Base-by-base conservation (phyloP, 2,888 invertebrate genomes). In the Hipparchia semele region DNA sequence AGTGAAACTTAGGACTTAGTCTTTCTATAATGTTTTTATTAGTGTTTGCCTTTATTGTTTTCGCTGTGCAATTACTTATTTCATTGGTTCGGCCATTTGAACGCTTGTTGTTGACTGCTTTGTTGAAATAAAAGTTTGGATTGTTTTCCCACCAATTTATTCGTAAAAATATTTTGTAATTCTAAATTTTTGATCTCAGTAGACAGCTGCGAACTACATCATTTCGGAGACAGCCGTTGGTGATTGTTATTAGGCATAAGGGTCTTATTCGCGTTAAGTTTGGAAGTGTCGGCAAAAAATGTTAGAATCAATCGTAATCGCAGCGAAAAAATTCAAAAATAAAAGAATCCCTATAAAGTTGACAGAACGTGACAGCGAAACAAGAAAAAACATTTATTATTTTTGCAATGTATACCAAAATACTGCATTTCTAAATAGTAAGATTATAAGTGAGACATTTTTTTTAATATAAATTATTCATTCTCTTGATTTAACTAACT, bases 371-470 rank as follows among this genome's bases (percentile, higher is more conserved):
- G 75, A 85, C 90, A 89, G 91, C 91, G 90, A 86, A 91, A 90
- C 91, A 86, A 87, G 86, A 84, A 82, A 77, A 65, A 75, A 78
- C 77, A 78, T 80, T 54, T 61, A 80, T 84, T 80, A 79, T 83
- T 88, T 61, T 89, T 91, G 91, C 91, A 93, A 93, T 93, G 87
- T 92, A 94, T 92, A 94, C 93, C 93, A 94, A 94, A 94, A 92
- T 91, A 89, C 89, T 92, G 94, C 93, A 94, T 94, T 93, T 92
- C 89, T 92, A 88, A 89, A 89, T 91, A 83, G 81, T 92, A 94
- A 93, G 90, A 84, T 80, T 13, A 86, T 83, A 90, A 92, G 92
- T 92, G 92, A 92, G 91, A 92, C 85, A 84, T 12, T 33, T 74
- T 75, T 81, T 83, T 84, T 86, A 84, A 85, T 84, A 80, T 82